Percentiles rank a stretch among this genome's conserved stretches.
Conservation (phyloP, 2,113 vertebrate species). For the Stigmatopora argus region DNA sequence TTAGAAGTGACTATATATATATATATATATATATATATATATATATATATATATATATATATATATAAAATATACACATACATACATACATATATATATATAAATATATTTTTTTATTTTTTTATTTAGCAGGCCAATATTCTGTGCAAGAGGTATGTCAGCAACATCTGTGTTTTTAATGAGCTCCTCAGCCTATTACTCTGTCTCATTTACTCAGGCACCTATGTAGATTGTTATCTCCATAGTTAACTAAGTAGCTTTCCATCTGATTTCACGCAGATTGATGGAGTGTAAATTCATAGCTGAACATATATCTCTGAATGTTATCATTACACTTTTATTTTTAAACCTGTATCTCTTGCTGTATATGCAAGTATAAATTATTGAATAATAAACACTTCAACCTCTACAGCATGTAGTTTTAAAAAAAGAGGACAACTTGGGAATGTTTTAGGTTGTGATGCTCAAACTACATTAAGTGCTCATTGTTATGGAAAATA, state of each 20-base stretch:
- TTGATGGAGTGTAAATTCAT: no score
- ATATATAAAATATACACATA: background rate
- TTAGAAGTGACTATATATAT: background rate
- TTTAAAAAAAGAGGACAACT: no score
- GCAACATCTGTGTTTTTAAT: conserved; percentile 1
- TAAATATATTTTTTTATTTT: background rate
- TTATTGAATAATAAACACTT: no score
- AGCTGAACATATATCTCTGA: background rate
- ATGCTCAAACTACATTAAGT: no score
- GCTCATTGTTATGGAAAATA: no score
- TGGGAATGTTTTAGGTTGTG: no score
- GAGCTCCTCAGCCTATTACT: background rate
- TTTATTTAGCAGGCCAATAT: background rate
- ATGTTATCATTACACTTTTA: background rate
- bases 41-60: no score
- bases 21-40: background rate
- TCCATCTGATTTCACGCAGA: background rate
- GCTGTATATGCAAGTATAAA: background rate
- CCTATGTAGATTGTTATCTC: background rate
- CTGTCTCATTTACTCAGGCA: conserved; percentile 2
- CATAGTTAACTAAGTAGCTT: background rate
- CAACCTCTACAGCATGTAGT: no score
- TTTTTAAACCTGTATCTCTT: background rate
- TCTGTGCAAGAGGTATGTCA: conserved; percentile 4
- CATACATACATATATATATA: no score